Evolutionary conservation across 1,140 invertebrate genomes (phyloP).

Genomic region (Platorchestia sp.): DNA sequence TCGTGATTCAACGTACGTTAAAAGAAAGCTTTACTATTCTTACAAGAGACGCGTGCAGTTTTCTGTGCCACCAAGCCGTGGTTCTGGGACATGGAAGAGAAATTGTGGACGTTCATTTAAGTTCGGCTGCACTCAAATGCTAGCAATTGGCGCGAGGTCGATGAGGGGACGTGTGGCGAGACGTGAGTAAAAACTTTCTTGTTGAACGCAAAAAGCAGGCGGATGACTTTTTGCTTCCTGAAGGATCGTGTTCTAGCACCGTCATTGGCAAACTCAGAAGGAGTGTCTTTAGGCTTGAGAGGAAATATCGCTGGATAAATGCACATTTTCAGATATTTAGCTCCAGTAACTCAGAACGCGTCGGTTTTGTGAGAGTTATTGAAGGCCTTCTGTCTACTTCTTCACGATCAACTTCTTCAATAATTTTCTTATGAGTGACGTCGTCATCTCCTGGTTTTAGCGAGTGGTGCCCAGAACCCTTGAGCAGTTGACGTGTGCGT

Average conservation of each 20-base stretch:
- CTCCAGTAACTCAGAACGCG: background rate
- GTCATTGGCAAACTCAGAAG: background rate
- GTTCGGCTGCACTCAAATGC: background rate
- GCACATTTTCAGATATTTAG: background rate
- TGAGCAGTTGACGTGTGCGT: background rate
- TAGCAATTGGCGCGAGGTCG: background rate
- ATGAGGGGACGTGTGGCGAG: background rate
- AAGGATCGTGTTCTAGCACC: background rate
- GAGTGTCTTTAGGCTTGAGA: background rate
- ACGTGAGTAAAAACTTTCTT: background rate
- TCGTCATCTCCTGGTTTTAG: background rate
- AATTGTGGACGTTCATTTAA: background rate
- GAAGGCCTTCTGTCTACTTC: background rate
- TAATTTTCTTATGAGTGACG: background rate
- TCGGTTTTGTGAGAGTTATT: background rate
- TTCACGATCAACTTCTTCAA: background rate
- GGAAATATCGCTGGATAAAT: background rate
- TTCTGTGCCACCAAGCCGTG: background rate
- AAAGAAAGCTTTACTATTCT: background rate
- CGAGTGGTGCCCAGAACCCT: background rate
- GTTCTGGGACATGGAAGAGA: background rate
- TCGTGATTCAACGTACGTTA: too few species aligned
- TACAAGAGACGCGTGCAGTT: background rate
- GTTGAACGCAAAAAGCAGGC: background rate
- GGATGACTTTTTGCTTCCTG: background rate